phyloP scores from a whole-genome alignment of 2,113 vertebrate species.

The Neofelis nebulosa region DNA sequence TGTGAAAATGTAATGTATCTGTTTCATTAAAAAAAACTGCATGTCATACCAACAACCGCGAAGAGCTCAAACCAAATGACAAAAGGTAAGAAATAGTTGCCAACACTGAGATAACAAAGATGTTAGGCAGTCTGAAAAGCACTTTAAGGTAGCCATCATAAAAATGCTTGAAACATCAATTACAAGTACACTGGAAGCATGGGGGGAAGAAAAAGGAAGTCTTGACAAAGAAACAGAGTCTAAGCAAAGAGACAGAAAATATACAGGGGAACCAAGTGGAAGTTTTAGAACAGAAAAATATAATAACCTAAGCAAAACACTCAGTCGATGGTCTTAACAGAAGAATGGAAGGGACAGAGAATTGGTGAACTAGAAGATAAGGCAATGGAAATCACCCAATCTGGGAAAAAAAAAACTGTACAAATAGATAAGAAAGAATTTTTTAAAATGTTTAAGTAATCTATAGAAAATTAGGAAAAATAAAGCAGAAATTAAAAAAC shows the following conservation, averaged over 20 bases:
- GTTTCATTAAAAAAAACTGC: neutral
- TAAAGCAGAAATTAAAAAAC: neutral
- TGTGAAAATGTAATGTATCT: neutral
- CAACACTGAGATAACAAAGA: neutral
- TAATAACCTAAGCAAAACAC: neutral
- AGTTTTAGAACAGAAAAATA: neutral
- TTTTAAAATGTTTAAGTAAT: neutral
- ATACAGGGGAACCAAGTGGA: neutral
- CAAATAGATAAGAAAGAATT: neutral
- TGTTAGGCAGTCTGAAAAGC: constrained; percentile 12
- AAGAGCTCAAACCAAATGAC: neutral
- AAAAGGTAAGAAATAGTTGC: neutral
- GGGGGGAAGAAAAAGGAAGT: neutral
- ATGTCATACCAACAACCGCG: neutral
- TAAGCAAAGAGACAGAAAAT: neutral
- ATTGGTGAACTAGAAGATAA: neutral
- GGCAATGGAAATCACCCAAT: neutral
- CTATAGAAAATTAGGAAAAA: neutral
- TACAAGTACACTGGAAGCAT: neutral
- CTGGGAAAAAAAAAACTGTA: neutral
- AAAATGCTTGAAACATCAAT: neutral
- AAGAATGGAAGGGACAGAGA: neutral
- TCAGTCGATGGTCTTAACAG: neutral
- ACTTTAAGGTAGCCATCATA: neutral
- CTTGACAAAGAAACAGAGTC: neutral